phyloP scores from a whole-genome alignment of 2,888 invertebrate species.

The Lithophane ornitopus region DNA sequence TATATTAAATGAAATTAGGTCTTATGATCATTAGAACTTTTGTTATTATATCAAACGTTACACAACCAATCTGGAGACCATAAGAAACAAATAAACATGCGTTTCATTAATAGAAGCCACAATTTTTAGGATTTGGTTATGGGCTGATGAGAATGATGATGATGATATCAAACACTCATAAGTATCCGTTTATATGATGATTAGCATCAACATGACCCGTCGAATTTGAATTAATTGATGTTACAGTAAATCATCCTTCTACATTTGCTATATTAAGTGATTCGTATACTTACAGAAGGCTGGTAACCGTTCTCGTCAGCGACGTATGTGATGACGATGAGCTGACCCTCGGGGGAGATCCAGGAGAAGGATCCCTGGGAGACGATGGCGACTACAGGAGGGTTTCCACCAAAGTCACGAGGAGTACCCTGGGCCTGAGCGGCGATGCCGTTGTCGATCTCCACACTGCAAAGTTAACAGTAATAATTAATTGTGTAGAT shows the following conservation, averaged over 20 bases:
- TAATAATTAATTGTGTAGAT: neutral
- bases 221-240: too few species aligned
- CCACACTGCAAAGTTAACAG: constrained; percentile 81
- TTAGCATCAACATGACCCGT: too few species aligned
- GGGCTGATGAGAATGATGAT: too few species aligned
- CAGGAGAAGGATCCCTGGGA: constrained; percentile 90
- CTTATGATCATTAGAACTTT: too few species aligned
- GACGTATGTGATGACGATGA: constrained; percentile 89
- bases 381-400: constrained; percentile 79
- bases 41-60: too few species aligned
- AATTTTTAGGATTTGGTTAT: too few species aligned
- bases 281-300: constrained; percentile 82
- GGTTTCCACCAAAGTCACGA: constrained; percentile 87
- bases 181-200: too few species aligned
- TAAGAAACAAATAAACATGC: too few species aligned
- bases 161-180: too few species aligned
- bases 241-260: neutral
- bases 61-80: too few species aligned
- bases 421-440: constrained; percentile 91
- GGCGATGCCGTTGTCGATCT: constrained; percentile 92
- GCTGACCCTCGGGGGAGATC: constrained; percentile 91
- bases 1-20: too few species aligned
- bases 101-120: too few species aligned
- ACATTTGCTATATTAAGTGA: neutral
- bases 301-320: constrained; percentile 93